Conservation (phyloP, 2,888 invertebrate species). For the Cephus runcator region DNA sequence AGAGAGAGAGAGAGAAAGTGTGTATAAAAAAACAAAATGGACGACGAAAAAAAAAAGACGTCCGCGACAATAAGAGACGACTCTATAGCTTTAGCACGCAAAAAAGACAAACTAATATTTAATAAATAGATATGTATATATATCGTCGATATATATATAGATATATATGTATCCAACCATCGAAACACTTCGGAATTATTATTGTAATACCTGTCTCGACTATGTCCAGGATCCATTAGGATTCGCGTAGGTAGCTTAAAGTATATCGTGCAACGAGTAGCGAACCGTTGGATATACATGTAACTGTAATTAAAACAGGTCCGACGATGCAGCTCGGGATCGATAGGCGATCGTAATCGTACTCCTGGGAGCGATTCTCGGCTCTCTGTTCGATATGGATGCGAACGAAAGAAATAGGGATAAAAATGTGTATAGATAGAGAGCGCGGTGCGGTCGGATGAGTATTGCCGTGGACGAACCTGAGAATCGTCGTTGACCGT, state of each 20-base stretch:
- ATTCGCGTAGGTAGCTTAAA: neutral
- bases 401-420: neutral
- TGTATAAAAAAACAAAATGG: slow-evolving; percentile 5
- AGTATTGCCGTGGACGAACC: neutral
- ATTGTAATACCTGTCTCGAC: neutral
- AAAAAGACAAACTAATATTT: slow-evolving; percentile 56
- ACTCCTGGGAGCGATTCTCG: neutral
- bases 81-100: slow-evolving; percentile 52
- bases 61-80: slow-evolving; percentile 19
- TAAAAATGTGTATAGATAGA: neutral
- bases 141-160: neutral
- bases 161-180: slow-evolving; percentile 9
- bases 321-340: neutral
- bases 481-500: neutral
- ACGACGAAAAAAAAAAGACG: slow-evolving; percentile 11
- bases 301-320: neutral
- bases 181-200: neutral
- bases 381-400: neutral
- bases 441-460: neutral
- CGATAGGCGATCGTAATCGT: neutral
- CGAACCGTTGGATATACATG: neutral
- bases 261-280: neutral
- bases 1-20: neutral
- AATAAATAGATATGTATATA: slow-evolving; percentile 21
- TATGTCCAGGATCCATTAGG: neutral